Conservation (phyloP, 2,888 invertebrate species). For the Tricholauxania praeusta region DNA sequence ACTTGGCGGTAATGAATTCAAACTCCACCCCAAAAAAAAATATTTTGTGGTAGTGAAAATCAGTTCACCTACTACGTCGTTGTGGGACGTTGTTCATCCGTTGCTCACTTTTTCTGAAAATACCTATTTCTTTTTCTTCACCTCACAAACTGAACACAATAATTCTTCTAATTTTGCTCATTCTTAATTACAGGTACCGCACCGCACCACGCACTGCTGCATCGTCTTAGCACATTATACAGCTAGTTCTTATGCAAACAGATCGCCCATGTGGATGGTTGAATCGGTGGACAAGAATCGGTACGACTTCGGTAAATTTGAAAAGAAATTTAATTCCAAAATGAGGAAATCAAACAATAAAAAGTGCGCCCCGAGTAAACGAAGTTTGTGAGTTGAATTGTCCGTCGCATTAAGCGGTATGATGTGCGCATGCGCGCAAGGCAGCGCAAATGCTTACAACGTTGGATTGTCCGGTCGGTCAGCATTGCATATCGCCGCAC, state of each 20-base stretch:
- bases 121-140: too few relatives aligned
- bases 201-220: background rate
- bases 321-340: conserved; percentile 65
- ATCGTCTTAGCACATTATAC: too few relatives aligned
- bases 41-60: too few relatives aligned
- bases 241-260: conserved; percentile 25
- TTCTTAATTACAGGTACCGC: background rate
- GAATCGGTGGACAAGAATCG: background rate
- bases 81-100: too few relatives aligned
- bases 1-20: too few relatives aligned
- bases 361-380: conserved; percentile 53
- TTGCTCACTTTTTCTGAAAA: too few relatives aligned
- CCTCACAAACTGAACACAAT: too few relatives aligned
- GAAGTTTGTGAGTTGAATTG: background rate
- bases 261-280: conserved; percentile 29
- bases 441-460: too few relatives aligned
- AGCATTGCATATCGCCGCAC: conserved; percentile 32
- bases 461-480: background rate
- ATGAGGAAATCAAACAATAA: conserved; percentile 66
- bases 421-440: too few relatives aligned
- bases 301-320: conserved; percentile 57
- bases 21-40: too few relatives aligned
- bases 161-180: background rate
- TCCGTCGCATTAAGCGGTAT: background rate
- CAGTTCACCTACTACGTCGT: too few relatives aligned